Evolutionary conservation across 2,888 invertebrate genomes (phyloP), one percentile per base, ranked within the genome.

Genomic region (Cremastobaeus sp.): DNA sequence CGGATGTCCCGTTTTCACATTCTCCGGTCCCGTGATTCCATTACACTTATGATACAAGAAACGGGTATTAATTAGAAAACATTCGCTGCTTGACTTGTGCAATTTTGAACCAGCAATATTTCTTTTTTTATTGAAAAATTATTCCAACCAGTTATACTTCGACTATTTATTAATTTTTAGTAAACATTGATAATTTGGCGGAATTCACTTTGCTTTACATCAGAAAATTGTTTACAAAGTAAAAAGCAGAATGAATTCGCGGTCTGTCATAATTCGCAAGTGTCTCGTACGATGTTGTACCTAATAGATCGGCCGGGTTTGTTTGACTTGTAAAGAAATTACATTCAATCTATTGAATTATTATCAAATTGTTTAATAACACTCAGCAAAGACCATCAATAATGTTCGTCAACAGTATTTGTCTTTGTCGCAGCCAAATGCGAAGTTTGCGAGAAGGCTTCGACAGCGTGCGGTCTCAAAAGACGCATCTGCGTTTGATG

Each of bases 401-500:
- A 50, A 68, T 34, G 34, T 37, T 68, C 59, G 57, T 68, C 57
- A 50, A 57, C 48, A 41, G 41, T 59, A 65, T 72, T 59, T 65
- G 45, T 72, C 65, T 54, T 54, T 37, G 59, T 64, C 47, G 30
- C 28, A 71, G 5, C 45, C 52, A 48, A 64, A 55, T 47, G 64
- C 48, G 57, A 57, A 71, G 35, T 71, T 57, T 41, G 66, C 55
- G 54, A 45, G 35, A 43, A 39, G 48, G 18, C 62, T 18, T 64
- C 43, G 54, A 52, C 62, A 50, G 25, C 34, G 14, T 20, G 37
- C 37, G 43, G 12, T 35, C 50, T 30, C 59, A 45, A 72, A 65
- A 66, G 65, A 65, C 65, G 41, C 54, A 52, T 65, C 57, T 72
- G 72, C 57, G 52, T 60, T 64, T 65, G 72, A 66, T 59, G 52